A percentile compares a stretch with the other conserved stretches of the same genome.
phyloP scores from a whole-genome alignment of 2,888 invertebrate genomes.

The Aphidius colemani region DNA sequence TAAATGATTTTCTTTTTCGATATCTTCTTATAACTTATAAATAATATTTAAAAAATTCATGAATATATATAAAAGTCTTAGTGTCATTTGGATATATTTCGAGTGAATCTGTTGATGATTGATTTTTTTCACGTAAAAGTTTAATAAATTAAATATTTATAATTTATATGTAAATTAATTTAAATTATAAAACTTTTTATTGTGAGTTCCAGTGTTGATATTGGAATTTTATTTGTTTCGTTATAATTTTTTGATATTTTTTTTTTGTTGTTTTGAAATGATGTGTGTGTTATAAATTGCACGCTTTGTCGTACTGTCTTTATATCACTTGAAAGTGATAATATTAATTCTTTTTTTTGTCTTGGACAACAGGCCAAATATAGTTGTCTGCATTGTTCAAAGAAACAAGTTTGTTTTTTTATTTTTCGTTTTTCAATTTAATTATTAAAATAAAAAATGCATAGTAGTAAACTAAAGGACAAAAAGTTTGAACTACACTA shows the following conservation, averaged over 20 bases:
- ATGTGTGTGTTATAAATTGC: slow-evolving; percentile 54
- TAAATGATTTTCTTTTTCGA: slow-evolving; percentile 40
- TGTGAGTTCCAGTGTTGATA: slow-evolving; percentile 57
- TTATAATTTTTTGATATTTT: slow-evolving; percentile 42
- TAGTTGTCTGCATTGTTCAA: no score
- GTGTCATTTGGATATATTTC: slow-evolving; percentile 47
- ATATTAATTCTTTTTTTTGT: no score
- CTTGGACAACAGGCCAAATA: no score
- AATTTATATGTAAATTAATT: no score
- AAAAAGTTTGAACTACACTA: no score
- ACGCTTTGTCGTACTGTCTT: slow-evolving; percentile 45
- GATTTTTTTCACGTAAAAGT: slow-evolving; percentile 38
- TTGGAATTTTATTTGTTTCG: slow-evolving; percentile 61
- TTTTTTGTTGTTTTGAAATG: slow-evolving; percentile 54
- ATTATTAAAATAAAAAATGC: no score
- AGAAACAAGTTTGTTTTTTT: no score
- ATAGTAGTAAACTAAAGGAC: no score
- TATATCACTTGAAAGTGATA: no score
- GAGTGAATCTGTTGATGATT: slow-evolving; percentile 55
- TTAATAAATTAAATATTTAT: no score
- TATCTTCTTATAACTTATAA: slow-evolving; percentile 39
- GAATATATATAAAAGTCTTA: slow-evolving; percentile 6
- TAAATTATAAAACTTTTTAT: no score
- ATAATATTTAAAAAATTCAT: slow-evolving; percentile 30
- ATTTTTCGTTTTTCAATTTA: no score